Evolutionary conservation across 1,140 invertebrate genomes (phyloP), one percentile per base, ranked within the genome.

Genomic region (Apis florea): DNA sequence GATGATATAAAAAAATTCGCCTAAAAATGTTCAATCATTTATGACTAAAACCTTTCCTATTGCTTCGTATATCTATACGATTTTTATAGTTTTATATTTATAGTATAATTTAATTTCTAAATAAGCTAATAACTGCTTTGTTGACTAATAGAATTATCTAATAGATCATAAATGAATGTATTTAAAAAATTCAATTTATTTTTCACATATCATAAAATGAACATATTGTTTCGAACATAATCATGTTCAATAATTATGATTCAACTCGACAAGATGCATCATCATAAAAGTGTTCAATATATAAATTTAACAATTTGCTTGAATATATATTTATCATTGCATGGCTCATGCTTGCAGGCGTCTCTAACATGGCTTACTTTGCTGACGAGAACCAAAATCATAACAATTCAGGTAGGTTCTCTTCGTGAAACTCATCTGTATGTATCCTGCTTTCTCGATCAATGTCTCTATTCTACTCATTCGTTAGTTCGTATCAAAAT

Each of bases 361-460:
- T 94, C 85, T 94, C 92, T 92, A 94, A 94, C 90, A 93, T 92
- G 90, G 92, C 92, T 92, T 94, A 94, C 93, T 94, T 94, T 93
- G 92, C 93, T 92, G 94, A 94, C 91, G 92, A 94, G 90, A 94
- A 94, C 91, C 93, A 94, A 92, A 93, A 94, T 93, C 91, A 93
- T 91, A 92, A 92, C 79, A 89, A 92, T 85, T 92, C 94, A 94
- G 94, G 94, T 94, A 94, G 91, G 90, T 93, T 81, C 69, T 81
- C 79, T 53, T n/a, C 59, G 54, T 76, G 24, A 51, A 53, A 12
- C 21, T 76, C 54, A 49, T 66, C 59, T 75, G 31, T 40, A 75
- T 24, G 54, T 68, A 69, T n/a, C 21, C 64, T 74, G 68, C 78
- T 81, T 83, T 64, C 17, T 71, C 59, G 54, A 47, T 56, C 49